Conservation (phyloP, 2,888 invertebrate genomes). For the Nomada lathburiana region DNA sequence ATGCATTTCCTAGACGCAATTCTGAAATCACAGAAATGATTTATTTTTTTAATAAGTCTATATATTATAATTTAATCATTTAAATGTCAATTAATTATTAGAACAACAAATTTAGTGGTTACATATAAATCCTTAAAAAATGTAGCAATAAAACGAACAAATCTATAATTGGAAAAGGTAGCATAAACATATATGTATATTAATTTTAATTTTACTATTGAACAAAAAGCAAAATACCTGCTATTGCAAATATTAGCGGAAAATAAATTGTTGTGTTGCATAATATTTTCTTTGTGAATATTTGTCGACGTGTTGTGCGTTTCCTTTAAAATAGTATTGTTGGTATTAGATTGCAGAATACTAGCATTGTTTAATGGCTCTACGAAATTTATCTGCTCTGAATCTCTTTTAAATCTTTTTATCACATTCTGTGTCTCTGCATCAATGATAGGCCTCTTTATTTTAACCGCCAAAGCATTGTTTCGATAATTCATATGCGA, state of each 20-base stretch:
- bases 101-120: too few relatives aligned
- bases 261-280: constrained; percentile 10
- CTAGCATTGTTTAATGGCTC: constrained; percentile 2
- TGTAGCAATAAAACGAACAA: too few relatives aligned
- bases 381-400: not conserved
- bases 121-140: too few relatives aligned
- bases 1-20: constrained; percentile 1
- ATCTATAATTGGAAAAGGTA: too few relatives aligned
- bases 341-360: not conserved
- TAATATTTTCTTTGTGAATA: constrained; percentile 11
- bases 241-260: constrained; percentile 10
- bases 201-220: too few relatives aligned
- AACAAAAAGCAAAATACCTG: constrained; percentile 35
- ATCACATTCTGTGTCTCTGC: constrained; percentile 53
- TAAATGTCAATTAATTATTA: not conserved
- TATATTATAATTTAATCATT: not conserved
- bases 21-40: not conserved
- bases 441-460: constrained; percentile 43
- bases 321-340: not conserved
- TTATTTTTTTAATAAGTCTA: not conserved
- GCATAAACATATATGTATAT: not conserved
- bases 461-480: constrained; percentile 8
- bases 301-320: not conserved
- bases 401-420: constrained; percentile 58
- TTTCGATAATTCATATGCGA: constrained; percentile 1